Percentiles rank a stretch among this genome's conserved stretches.
Evolutionary conservation across 2,888 invertebrate species (phyloP).

Genomic region (Acholoe squamosa): DNA sequence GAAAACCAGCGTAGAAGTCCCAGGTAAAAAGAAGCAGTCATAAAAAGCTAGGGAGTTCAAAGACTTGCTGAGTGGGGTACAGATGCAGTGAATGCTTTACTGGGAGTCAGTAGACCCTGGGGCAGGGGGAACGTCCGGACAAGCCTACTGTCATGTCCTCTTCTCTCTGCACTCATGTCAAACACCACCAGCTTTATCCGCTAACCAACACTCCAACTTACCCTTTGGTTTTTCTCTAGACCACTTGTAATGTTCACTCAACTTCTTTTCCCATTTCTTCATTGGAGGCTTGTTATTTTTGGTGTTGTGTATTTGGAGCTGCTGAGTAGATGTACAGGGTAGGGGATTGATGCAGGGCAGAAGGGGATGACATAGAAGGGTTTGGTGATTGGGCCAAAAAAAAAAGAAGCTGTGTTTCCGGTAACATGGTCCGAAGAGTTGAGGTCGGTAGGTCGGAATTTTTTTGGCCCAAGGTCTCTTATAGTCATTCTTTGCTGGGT

Average conservation of each 20-base stretch:
- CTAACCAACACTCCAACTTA: background rate
- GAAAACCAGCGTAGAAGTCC: no score
- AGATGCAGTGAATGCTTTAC: slow-evolving; percentile 1
- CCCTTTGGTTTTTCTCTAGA: slow-evolving; percentile 12
- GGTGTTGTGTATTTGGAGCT: background rate
- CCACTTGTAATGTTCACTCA: background rate
- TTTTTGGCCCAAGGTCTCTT: no score
- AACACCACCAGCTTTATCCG: background rate
- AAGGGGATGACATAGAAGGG: no score
- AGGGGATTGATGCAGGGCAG: no score
- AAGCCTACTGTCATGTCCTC: slow-evolving; percentile 22
- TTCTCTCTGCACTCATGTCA: slow-evolving; percentile 33
- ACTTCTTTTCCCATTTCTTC: background rate
- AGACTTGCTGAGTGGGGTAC: slow-evolving; percentile 21
- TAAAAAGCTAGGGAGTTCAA: background rate
- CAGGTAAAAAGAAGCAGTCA: background rate
- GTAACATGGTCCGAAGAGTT: no score
- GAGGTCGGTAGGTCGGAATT: no score
- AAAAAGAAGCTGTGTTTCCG: no score
- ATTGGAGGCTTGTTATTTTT: background rate
- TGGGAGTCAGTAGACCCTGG: background rate
- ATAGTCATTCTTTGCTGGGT: no score
- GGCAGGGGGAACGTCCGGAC: background rate
- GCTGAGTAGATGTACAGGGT: background rate
- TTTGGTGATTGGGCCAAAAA: no score